These are phyloP conservation scores for Pseudomyrmex pallidus DNA, from an alignment of 1,140 invertebrate species.

Conservation along the genomic window DNA sequence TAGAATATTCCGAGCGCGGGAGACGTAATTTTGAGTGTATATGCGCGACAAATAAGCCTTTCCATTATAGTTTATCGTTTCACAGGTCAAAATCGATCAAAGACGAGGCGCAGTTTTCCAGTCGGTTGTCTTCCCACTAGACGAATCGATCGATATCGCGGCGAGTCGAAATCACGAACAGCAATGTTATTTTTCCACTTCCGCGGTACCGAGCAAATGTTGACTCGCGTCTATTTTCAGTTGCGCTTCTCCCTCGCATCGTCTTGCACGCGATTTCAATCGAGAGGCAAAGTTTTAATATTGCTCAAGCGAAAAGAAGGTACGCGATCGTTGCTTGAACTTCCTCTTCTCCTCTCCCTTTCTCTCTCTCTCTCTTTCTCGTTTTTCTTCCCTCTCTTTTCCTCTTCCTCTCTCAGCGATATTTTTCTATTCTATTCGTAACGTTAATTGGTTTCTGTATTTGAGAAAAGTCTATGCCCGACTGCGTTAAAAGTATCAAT, in stretches of 20 bases:
- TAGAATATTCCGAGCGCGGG: conserved; percentile 16
- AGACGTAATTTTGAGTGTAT: conserved; percentile 38
- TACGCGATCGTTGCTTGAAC: neutral
- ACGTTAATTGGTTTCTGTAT: conserved; percentile 15
- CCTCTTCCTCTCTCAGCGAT: neutral
- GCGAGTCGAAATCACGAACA: conserved; percentile 7
- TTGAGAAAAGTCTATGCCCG: neutral
- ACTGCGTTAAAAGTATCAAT: neutral
- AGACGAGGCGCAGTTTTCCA: conserved; percentile 34
- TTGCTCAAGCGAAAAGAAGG: conserved; percentile 25
- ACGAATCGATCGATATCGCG: conserved; percentile 36
- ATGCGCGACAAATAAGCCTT: conserved; percentile 45
- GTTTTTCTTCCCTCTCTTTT: too few species aligned
- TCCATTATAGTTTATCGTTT: conserved; percentile 66
- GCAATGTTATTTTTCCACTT: conserved; percentile 49
- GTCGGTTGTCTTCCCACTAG: conserved; percentile 9
- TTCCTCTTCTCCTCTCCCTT: too few species aligned
- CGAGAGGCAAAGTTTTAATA: conserved; percentile 18
- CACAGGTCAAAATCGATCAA: conserved; percentile 48
- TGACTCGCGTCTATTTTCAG: conserved; percentile 39
- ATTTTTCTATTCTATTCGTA: neutral
- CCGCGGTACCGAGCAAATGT: conserved; percentile 25
- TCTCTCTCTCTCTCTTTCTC: too few species aligned
- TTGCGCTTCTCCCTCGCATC: conserved; percentile 10
- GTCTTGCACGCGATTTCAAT: conserved; percentile 3